Evolutionary conservation across 2,113 vertebrate genomes (phyloP).

Genomic region (Lichenostomus cassidix): DNA sequence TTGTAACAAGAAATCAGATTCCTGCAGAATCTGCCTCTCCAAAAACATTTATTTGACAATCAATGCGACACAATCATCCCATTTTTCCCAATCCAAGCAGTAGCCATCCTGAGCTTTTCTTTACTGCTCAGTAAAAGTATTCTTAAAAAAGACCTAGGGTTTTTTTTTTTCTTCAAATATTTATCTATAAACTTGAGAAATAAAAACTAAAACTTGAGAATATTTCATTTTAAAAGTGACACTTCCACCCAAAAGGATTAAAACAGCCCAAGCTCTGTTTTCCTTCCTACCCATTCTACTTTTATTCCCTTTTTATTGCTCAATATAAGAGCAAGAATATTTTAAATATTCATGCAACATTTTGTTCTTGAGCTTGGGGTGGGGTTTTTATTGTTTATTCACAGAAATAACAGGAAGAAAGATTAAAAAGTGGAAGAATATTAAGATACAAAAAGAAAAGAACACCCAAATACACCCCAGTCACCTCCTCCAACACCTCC

Average conservation of each 20-base stretch:
- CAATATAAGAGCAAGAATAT: neutral
- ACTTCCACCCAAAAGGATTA: neutral
- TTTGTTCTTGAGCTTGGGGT: neutral
- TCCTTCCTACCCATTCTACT: neutral
- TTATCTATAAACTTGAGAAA: neutral
- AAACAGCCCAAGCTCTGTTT: neutral
- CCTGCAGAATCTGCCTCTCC: fast-evolving
- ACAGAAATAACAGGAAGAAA: neutral
- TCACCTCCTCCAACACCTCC: neutral
- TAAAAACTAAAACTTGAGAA: neutral
- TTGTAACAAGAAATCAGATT: neutral
- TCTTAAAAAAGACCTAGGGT: neutral
- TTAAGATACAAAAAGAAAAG: neutral
- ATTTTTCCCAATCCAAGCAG: neutral
- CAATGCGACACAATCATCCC: fast-evolving
- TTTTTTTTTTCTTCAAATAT: neutral
- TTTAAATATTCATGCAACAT: neutral
- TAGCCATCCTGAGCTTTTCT: fast-evolving
- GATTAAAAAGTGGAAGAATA: neutral
- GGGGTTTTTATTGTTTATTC: neutral
- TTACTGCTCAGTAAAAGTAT: neutral
- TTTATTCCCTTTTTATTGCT: neutral
- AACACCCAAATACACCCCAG: neutral
- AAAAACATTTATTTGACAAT: neutral
- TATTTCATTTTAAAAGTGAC: neutral